Base-by-base conservation (phyloP, 2,888 invertebrate genomes). In the Cerceris ruficornis region DNA sequence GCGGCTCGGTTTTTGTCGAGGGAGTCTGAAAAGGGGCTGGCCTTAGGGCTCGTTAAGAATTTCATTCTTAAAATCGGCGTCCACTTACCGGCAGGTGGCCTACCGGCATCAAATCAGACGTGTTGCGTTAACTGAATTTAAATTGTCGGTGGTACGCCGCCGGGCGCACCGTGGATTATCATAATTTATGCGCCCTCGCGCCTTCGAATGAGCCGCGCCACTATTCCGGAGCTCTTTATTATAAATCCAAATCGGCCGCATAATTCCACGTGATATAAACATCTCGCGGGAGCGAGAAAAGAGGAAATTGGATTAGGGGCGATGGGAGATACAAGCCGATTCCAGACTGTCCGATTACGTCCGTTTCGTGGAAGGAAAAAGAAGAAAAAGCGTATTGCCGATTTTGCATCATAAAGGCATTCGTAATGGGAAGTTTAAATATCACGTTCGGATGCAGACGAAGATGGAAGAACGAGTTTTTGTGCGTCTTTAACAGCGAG, bases 51-150 rank as follows among this genome's bases (percentile, higher is more conserved):
- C 83, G 83, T 85, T 85, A 85, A 80, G 77, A 82, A 87, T 87
- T 87, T 87, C 85, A 86, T 84, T 87, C 86, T 87, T 81, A 82
- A 89, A 87, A 88, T 87, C 86, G 80, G 82, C 78, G 86, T 84
- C 88, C 87, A 89, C 86, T 90, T 89, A 88, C 77, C 83, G 88
- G 89, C 90, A 90, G 89, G 89, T 89, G 87, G 89, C 86, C 88
- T 77, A 74, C 82, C 82, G 86, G 89, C 90, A 87, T 90, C 91
- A 87, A 90, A 90, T 91, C 90, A 86, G 85, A 90, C 88, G 90
- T 87, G 89, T 89, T 88, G 88, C 90, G 90, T 89, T 91, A 91
- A 91, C 91, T 90, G 91, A 91, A 91, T 91, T 91, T 90, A 90
- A 91, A 91, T 91, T 86, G 90, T 87, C 76, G 78, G 60, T 70